Base-by-base conservation (phyloP, 2,113 vertebrate species). In the Ceyx melanurus region DNA sequence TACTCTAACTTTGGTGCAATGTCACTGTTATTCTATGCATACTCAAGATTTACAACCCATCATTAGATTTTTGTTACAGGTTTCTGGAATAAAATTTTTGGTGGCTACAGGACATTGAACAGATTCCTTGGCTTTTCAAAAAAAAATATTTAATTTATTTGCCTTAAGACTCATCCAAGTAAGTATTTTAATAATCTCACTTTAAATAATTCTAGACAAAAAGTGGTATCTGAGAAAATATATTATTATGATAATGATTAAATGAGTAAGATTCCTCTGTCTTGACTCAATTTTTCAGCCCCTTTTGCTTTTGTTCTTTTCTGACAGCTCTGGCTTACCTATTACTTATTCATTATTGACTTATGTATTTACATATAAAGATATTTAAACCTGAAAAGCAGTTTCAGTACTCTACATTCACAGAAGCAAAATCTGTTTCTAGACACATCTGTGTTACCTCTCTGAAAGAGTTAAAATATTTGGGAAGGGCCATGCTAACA, bases 391-490 rank as follows among this genome's bases (percentile, higher is more conserved):
- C 35, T 65, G 26, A 77, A 73, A 86, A 79, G 5, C 7, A 31
- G 26, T 67, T 73, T 73, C n/a, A 65, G 25, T 0, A 1, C 10
- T 13, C 4, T 60, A 15, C 67, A 73, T 83, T 33, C 9, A 45
- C 12, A 54, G 33, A 16, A 83, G 20, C 16, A 88, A 90, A 77
- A 81, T 77, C 54, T 29, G 5, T 0, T 67, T 73, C 33, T 82
- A 83, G 46, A 67, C 29, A 82, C 5, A 23, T 5, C 29, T 80
- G 29, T 68, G 37, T 89, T 89, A 33, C 46, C 16, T 87, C 76
- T 89, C n/a, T 51, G 5, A 83, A 82, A 90, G 61, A 74, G 87
- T 88, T 72, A 95, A 85, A 92, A 61, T 17, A 80, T 73, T 89
- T 83, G 72, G 57, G 89, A 43, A 61, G 37, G 53, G n/a, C 80